phyloP scores from a whole-genome alignment of 2,797 vertebrate genomes.

The Cheracebus regulus region DNA sequence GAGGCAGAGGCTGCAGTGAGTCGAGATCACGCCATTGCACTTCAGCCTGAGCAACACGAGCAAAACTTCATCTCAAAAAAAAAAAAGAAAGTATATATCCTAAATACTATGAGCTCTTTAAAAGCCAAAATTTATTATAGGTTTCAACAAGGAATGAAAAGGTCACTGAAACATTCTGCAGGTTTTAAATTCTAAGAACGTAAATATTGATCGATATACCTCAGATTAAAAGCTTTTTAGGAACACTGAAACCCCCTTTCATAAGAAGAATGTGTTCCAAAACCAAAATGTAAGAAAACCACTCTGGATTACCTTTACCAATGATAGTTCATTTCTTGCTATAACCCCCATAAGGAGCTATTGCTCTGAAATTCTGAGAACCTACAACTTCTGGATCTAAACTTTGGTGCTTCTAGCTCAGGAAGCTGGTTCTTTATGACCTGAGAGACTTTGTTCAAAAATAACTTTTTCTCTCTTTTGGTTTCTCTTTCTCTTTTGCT shows the following conservation, averaged over 20 bases:
- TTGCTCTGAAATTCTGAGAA: background rate
- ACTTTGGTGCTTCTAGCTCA: background rate
- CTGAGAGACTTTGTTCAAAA: background rate
- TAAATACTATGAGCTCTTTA: background rate
- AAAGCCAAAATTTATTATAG: background rate
- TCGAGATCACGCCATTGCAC: background rate
- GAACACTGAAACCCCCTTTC: background rate
- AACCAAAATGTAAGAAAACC: background rate
- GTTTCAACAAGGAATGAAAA: background rate
- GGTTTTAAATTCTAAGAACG: background rate
- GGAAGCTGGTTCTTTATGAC: background rate
- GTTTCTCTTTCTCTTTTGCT: background rate
- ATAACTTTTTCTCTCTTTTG: background rate
- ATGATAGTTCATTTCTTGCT: background rate
- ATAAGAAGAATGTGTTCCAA: background rate
- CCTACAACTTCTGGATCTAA: background rate
- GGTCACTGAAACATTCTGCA: background rate
- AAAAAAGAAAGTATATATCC: background rate
- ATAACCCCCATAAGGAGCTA: background rate
- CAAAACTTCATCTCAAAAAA: background rate
- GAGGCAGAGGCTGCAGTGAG: background rate
- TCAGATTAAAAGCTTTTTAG: background rate
- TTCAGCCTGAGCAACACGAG: background rate
- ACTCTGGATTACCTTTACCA: background rate
- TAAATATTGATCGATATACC: background rate